These are phyloP conservation scores for Dissostichus mawsoni DNA, from an alignment of 2,113 vertebrate genomes.

Conservation along the genomic window DNA sequence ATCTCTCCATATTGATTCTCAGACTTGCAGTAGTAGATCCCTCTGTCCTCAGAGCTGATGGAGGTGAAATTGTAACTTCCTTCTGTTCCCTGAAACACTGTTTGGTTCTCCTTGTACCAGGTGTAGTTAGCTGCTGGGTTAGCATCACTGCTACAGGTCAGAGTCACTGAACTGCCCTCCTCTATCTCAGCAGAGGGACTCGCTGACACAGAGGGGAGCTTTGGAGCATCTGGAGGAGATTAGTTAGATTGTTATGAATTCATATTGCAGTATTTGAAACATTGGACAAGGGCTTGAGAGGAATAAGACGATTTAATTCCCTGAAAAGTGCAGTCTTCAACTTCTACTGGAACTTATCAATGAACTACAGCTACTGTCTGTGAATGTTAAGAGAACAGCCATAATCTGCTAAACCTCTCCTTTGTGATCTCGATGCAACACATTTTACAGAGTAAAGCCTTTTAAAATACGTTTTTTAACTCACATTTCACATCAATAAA, in stretches of 20 bases:
- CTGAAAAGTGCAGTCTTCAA: not conserved
- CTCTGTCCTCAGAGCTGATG: slow-evolving; percentile 31
- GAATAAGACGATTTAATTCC: not conserved
- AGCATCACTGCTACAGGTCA: slow-evolving; percentile 14
- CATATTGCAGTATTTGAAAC: not conserved
- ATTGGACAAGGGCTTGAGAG: not conserved
- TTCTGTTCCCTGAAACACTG: not conserved
- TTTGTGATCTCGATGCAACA: not conserved
- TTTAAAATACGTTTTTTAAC: not conserved
- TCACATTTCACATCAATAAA: slow-evolving; percentile 50
- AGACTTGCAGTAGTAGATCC: slow-evolving; percentile 36
- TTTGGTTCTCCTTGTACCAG: slow-evolving; percentile 37
- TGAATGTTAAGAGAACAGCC: no score
- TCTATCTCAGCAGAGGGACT: slow-evolving; percentile 23
- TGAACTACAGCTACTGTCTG: no score
- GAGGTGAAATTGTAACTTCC: not conserved
- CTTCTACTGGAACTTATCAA: no score
- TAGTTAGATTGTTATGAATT: not conserved
- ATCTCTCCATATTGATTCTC: slow-evolving; percentile 14
- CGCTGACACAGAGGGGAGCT: slow-evolving; percentile 1
- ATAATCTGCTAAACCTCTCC: no score
- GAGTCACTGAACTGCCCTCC: slow-evolving; percentile 40
- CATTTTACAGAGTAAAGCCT: not conserved
- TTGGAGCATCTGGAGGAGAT: not conserved
- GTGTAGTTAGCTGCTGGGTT: slow-evolving; percentile 27